phyloP scores from a whole-genome alignment of 2,113 vertebrate genomes.

The Brachionichthys hirsutus region DNA sequence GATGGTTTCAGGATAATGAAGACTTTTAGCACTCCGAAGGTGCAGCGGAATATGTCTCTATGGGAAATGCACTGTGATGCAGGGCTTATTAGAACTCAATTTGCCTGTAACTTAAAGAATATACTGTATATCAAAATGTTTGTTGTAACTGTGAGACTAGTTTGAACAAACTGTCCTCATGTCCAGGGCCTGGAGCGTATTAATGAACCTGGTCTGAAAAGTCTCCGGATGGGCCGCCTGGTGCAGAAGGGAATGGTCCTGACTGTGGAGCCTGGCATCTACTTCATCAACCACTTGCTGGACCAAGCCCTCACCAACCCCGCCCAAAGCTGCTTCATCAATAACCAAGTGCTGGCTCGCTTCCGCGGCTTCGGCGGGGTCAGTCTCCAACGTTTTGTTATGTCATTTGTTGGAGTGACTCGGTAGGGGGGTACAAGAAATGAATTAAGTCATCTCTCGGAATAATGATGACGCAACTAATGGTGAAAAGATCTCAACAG shows the following conservation, averaged over 20 bases:
- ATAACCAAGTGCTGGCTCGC: conserved; percentile 80
- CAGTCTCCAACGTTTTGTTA: conserved; percentile 53
- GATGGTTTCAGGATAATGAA: conserved; percentile 17
- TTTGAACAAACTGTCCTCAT: not conserved
- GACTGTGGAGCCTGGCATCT: conserved; percentile 93
- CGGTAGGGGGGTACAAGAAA: not conserved
- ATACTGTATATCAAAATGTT: not conserved
- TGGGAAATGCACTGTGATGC: too few relatives aligned
- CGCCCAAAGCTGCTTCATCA: conserved; percentile 84
- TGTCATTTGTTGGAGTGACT: not conserved
- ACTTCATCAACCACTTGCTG: conserved; percentile 92
- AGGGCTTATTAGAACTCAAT: too few relatives aligned
- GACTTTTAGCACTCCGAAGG: not conserved
- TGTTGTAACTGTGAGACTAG: not conserved
- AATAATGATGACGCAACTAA: not conserved
- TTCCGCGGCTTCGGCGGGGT: conserved; percentile 91
- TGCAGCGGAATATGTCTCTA: too few relatives aligned
- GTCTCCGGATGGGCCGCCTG: conserved; percentile 84
- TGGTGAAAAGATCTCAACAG: not conserved
- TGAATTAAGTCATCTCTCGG: not conserved
- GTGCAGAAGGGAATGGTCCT: conserved; percentile 92
- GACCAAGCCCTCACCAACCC: conserved; percentile 85
- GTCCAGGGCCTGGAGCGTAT: conserved; percentile 85
- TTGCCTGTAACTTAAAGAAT: too few relatives aligned
- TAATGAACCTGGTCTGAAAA: conserved; percentile 83